Evolutionary conservation across 2,797 vertebrate genomes (phyloP).

Genomic region (Tapirus indicus): DNA sequence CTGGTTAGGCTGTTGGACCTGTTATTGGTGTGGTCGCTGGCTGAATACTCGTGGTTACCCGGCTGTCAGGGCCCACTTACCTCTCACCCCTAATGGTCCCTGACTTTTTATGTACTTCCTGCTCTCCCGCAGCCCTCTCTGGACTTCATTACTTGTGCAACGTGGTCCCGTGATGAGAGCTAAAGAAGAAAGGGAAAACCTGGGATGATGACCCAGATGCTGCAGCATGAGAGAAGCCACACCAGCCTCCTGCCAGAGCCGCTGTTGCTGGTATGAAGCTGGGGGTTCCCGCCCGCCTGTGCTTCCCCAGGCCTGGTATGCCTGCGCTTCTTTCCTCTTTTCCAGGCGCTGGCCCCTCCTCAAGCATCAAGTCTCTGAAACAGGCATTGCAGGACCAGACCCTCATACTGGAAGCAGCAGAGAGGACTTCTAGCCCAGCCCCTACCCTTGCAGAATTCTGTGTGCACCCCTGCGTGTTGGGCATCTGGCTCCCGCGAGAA

Average conservation of each 20-base stretch:
- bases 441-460: neutral
- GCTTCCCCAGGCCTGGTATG: neutral
- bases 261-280: neutral
- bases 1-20: slow-evolving; percentile 20
- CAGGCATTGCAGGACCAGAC: neutral
- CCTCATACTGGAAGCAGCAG: neutral
- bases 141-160: slow-evolving; percentile 65
- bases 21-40: slow-evolving; percentile 44
- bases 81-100: slow-evolving; percentile 68
- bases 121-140: neutral
- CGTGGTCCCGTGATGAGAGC: slow-evolving; percentile 25
- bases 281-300: accelerated
- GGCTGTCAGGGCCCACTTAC: slow-evolving; percentile 77
- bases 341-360: neutral
- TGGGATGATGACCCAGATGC: neutral
- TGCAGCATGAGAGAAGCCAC: neutral
- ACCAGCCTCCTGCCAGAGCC: neutral
- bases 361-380: neutral
- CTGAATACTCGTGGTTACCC: neutral
- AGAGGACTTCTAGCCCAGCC: neutral
- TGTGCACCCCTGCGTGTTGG: accelerated
- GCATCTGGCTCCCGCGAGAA: neutral
- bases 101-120: slow-evolving; percentile 77
- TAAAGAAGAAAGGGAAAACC: neutral
- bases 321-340: accelerated